Evolutionary conservation across 2,888 invertebrate genomes (phyloP).

Genomic region (Nasonovia ribisnigri): DNA sequence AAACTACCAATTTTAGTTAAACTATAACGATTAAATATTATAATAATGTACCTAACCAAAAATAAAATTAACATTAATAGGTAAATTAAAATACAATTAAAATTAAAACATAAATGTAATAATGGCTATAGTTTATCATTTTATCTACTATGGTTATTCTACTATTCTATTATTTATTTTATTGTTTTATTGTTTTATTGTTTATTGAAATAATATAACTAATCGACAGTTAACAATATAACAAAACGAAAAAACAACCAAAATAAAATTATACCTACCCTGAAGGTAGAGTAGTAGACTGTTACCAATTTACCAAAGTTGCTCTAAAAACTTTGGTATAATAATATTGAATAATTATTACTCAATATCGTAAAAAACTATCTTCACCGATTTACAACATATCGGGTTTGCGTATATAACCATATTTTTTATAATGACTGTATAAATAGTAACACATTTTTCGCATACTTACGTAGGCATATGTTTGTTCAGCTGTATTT

Average conservation of each 20-base stretch:
- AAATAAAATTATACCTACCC: neutral
- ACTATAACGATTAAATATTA: neutral
- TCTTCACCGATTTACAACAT: neutral
- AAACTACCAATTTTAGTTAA: neutral
- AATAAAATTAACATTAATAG: neutral
- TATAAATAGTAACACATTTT: neutral
- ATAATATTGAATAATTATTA: neutral
- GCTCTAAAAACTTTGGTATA: neutral
- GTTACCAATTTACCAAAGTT: neutral
- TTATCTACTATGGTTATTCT: neutral
- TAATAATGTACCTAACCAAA: neutral
- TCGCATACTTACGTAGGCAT: neutral
- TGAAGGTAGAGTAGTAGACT: neutral
- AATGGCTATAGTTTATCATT: neutral
- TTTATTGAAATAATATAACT: neutral
- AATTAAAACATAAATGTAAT: neutral
- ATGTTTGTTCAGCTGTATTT: neutral
- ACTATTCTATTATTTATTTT: neutral
- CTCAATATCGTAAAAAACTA: neutral
- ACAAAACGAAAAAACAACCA: neutral
- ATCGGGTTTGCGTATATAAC: neutral
- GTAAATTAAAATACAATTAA: neutral
- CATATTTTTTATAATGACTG: neutral
- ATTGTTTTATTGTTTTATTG: too few species aligned
- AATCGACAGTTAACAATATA: neutral